These are phyloP conservation scores for Ormyrus pomaceus DNA, from an alignment of 2,888 invertebrate genomes.

Conservation along the genomic window DNA sequence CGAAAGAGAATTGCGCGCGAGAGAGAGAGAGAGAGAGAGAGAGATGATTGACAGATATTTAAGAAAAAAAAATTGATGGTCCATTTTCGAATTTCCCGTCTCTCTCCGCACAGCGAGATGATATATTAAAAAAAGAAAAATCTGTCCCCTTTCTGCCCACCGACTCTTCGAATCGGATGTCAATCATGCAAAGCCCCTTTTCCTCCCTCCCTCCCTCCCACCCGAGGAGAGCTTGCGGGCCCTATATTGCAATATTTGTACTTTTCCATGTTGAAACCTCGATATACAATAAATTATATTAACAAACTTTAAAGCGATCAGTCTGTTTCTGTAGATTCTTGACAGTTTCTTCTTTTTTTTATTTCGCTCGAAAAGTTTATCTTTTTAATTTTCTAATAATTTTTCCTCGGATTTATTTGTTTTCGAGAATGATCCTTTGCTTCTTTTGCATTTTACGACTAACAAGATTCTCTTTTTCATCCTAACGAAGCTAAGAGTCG, in stretches of 20 bases:
- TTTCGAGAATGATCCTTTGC: not conserved
- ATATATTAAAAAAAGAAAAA: conserved; percentile 48
- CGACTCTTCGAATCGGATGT: conserved; percentile 57
- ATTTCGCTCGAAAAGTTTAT: not conserved
- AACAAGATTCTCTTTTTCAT: not conserved
- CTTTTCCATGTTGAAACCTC: conserved; percentile 76
- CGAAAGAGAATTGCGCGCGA: not conserved
- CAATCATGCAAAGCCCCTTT: conserved; percentile 56
- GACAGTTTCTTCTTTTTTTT: not conserved
- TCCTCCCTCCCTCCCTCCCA: conserved; percentile 73
- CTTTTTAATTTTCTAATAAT: not conserved
- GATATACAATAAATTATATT: conserved; percentile 76
- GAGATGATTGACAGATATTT: conserved; percentile 24
- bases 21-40: conserved; percentile 27
- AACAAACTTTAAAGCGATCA: conserved; percentile 72
- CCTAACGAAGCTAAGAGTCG: no score
- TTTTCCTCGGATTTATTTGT: not conserved
- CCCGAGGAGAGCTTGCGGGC: conserved; percentile 75
- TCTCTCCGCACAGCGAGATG: conserved; percentile 43
- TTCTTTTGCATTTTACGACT: not conserved
- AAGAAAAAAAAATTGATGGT: conserved; percentile 33
- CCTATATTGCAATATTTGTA: conserved; percentile 76
- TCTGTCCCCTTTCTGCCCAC: conserved; percentile 51
- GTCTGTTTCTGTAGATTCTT: conserved; percentile 47
- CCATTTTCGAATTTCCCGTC: conserved; percentile 45